Conservation (phyloP, 2,797 vertebrate genomes). For the Peromyscus attwateri region DNA sequence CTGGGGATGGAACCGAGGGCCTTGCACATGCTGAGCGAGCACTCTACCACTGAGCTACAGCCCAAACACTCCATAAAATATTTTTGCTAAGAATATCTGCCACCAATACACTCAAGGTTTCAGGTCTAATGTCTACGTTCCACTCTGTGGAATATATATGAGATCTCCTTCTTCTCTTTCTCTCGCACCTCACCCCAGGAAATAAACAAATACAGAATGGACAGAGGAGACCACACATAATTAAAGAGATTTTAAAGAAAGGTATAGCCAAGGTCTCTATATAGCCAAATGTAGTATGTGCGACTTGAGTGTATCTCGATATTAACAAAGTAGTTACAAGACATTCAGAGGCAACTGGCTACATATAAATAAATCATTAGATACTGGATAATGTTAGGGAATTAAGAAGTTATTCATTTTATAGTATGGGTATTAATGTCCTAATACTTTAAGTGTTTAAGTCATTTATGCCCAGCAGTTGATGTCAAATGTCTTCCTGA, state of each 20-base stretch:
- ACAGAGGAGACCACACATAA: not conserved
- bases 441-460: not conserved
- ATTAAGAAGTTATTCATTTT: conserved; percentile 46
- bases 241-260: not conserved
- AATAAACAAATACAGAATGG: conserved; percentile 46
- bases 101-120: conserved; percentile 43
- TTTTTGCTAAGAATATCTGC: conserved; percentile 11
- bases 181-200: not conserved
- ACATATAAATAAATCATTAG: not conserved
- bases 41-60: not conserved
- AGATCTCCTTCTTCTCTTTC: too few species aligned
- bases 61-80: not conserved
- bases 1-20: not conserved
- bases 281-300: not conserved
- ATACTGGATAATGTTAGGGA: not conserved
- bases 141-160: not conserved
- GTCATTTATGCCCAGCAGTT: not conserved
- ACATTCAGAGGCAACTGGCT: not conserved
- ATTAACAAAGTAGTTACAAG: conserved; percentile 53
- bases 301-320: not conserved
- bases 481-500: not conserved
- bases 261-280: not conserved
- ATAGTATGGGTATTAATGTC: conserved; percentile 1
- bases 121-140: conserved; percentile 50
- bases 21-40: not conserved